Percentiles rank a stretch among this genome's conserved stretches.
These are phyloP conservation scores for Nomia melanderi DNA, from an alignment of 1,140 invertebrate species.

Conservation along the genomic window DNA sequence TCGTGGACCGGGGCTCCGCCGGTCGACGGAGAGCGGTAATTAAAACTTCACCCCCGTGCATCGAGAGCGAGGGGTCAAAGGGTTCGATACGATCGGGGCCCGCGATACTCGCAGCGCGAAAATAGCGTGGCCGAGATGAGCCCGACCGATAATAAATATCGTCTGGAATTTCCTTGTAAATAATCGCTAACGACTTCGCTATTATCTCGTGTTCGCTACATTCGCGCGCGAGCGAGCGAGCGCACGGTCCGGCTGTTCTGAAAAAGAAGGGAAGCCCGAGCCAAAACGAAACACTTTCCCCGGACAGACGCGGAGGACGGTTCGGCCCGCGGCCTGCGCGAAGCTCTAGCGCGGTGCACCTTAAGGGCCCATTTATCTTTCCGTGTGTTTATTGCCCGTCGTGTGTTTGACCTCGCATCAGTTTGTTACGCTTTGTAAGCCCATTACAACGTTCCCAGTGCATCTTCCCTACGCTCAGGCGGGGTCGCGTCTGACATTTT, in stretches of 20 bases:
- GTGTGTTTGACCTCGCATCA: conserved; percentile 80
- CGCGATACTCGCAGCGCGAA: neutral
- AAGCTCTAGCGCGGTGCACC: conserved; percentile 55
- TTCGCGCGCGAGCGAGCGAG: too few species aligned
- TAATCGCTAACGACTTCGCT: conserved; percentile 36
- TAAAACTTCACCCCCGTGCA: conserved; percentile 7
- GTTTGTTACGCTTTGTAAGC: conserved; percentile 82
- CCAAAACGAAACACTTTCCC: conserved; percentile 72
- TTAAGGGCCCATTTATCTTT: conserved; percentile 78
- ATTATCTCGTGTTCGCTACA: too few species aligned
- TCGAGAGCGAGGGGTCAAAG: neutral
- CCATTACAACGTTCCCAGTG: conserved; percentile 80
- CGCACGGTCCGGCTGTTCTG: too few species aligned
- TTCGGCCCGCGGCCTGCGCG: too few species aligned
- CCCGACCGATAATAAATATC: conserved; percentile 29
- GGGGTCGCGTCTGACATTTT: conserved; percentile 80
- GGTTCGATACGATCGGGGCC: neutral
- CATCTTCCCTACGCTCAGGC: conserved; percentile 76
- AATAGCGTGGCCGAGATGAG: neutral
- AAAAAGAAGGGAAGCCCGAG: conserved; percentile 27
- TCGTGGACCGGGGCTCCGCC: neutral
- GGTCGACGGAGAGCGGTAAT: neutral
- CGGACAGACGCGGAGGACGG: neutral
- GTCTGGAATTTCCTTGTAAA: conserved; percentile 26
- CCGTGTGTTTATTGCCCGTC: conserved; percentile 80